Evolutionary conservation across 2,888 invertebrate genomes (phyloP).

Genomic region (Cephalotes varians): DNA sequence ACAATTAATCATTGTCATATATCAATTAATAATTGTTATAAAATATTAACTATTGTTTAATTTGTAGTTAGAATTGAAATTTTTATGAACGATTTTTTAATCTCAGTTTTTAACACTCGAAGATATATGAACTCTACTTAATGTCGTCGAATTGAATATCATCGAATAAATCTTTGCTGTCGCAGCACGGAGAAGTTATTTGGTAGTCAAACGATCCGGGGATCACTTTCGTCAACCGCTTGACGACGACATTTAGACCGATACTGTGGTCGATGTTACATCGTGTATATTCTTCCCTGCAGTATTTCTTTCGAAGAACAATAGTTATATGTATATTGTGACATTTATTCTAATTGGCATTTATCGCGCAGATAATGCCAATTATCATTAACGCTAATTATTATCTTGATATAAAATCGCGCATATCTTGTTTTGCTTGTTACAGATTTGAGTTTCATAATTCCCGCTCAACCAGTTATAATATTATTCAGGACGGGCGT

Average conservation of each 20-base stretch:
- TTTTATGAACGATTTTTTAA: not conserved
- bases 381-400: no score
- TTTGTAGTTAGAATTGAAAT: not conserved
- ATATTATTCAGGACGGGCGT: conserved; percentile 5
- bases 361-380: not conserved
- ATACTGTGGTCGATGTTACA: conserved; percentile 28
- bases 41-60: not conserved
- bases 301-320: not conserved
- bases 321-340: not conserved
- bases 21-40: not conserved
- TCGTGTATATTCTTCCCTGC: conserved; percentile 13
- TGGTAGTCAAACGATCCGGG: conserved; percentile 60
- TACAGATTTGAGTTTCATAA: conserved; percentile 14
- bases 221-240: conserved; percentile 46
- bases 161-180: conserved; percentile 42
- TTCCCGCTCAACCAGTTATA: conserved; percentile 37
- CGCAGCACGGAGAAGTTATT: conserved; percentile 47
- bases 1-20: no score
- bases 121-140: not conserved
- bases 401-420: not conserved
- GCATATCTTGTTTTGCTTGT: not conserved
- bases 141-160: conserved; percentile 28
- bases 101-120: not conserved
- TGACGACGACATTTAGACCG: conserved; percentile 24
- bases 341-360: not conserved